Base-by-base conservation (phyloP, 2,113 vertebrate genomes). In the Delphinus delphis region DNA sequence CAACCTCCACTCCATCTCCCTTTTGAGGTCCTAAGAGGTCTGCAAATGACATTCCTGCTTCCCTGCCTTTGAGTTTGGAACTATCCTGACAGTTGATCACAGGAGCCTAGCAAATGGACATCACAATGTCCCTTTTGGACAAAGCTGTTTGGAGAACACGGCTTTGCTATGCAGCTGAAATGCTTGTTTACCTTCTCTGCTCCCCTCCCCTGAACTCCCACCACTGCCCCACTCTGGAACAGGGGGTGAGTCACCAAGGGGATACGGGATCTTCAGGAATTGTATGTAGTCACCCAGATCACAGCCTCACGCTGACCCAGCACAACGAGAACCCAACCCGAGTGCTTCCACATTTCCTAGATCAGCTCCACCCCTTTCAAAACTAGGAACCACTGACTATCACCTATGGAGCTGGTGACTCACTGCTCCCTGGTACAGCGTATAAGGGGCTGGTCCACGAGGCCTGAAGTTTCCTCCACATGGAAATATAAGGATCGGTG, bases 141-240 rank as follows among this genome's bases (percentile, higher is more conserved):
- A 36, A 68, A 36, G 25, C 44, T 79, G 10, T 65, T 85, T 74
- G 26, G 80, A 84, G 86, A 82, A 20, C 1, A 2, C 3, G 5
- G 26, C 33, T 55, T 86, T 76, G 50, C 53, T 44, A 0, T 18
- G 23, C 36, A 28, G 20, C 13, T 8, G 18, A 20, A 62, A 20
- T 4, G 5, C 3, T 62, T 26, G 2, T 12, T 13, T 9, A 33
- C 8, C 20, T 15, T 81, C 53, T 67, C 28, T 53, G 17, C 31
- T 60, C 20, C 7, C 18, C 25, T 44, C 44, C 20, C 25, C 1
- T 0, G 1, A 2, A 1, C 28, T 23, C n/a, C 23, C 9, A 5
- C 47, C 31, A 15, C 47, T 8, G 2, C 26, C 6, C 3, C 0
- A 15, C 15, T 36, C 25, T n/a, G 31, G 50, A 70, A 41, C 20